phyloP scores from a whole-genome alignment of 1,140 invertebrate species.

The Elysia chlorotica region DNA sequence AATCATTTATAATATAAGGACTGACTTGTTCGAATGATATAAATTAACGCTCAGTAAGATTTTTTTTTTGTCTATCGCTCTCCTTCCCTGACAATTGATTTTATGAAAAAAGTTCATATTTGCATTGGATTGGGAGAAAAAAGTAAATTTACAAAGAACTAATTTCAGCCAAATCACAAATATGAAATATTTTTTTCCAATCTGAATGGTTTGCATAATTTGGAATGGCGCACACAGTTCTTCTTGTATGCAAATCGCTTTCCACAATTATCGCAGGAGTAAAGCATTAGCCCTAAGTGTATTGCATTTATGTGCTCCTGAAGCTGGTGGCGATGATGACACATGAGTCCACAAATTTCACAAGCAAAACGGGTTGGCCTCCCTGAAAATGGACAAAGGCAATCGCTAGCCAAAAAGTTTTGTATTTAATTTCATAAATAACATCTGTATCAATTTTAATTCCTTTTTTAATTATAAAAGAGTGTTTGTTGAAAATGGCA shows the following conservation, averaged over 20 bases:
- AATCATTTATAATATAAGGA: too few relatives aligned
- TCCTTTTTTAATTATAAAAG: background rate
- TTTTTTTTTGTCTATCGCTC: background rate
- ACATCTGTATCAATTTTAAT: background rate
- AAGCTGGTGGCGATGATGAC: conserved; percentile 15
- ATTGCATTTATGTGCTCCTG: conserved; percentile 20
- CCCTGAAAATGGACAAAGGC: conserved; percentile 13
- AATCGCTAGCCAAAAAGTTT: background rate
- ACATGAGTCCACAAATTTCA: conserved; percentile 10
- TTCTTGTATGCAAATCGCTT: conserved; percentile 23
- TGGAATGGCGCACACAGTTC: conserved; percentile 10
- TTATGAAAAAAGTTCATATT: background rate
- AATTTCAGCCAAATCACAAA: too few relatives aligned
- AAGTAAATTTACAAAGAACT: background rate
- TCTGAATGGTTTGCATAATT: too few relatives aligned
- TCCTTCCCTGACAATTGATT: background rate
- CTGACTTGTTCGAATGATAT: background rate
- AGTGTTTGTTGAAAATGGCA: too few relatives aligned
- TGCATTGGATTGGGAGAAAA: background rate
- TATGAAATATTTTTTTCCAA: too few relatives aligned
- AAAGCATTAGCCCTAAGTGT: conserved; percentile 12
- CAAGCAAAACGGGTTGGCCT: conserved; percentile 13
- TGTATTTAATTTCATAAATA: background rate
- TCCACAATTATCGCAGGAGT: conserved; percentile 6
- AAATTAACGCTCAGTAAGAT: background rate